Evolutionary conservation across 2,888 invertebrate genomes (phyloP).

Genomic region (Sarcophaga carnaria): DNA sequence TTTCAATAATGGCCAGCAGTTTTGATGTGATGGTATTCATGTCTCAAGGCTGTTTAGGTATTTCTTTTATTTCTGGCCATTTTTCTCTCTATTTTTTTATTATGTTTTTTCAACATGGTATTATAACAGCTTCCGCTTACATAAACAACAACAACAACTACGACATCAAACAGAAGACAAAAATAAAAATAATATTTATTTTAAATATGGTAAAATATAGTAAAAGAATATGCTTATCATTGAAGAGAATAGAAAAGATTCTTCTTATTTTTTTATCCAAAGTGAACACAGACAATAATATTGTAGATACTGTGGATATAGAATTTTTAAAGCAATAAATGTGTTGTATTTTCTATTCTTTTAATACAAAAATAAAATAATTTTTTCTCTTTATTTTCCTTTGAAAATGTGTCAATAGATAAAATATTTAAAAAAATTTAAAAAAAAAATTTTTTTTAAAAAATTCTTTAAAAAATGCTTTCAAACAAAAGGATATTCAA

Average conservation of each 20-base stretch:
- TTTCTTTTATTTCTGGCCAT: not conserved
- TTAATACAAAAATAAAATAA: not conserved
- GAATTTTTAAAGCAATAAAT: too few relatives aligned
- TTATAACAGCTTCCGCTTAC: conserved; percentile 58
- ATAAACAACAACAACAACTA: conserved; percentile 13
- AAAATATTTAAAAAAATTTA: too few relatives aligned
- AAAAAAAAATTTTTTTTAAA: too few relatives aligned
- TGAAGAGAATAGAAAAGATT: too few relatives aligned
- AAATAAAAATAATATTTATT: conserved; percentile 58
- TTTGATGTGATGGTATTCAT: conserved; percentile 48
- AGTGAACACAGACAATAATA: not conserved
- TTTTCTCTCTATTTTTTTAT: not conserved
- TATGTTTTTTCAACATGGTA: conserved; percentile 15
- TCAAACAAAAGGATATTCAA: conserved; percentile 41
- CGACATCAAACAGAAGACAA: not conserved
- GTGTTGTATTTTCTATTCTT: too few relatives aligned
- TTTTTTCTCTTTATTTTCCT: too few relatives aligned
- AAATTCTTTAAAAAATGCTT: conserved; percentile 6
- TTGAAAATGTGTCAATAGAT: too few relatives aligned
- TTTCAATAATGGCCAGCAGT: conserved; percentile 8
- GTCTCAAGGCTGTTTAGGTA: conserved; percentile 55
- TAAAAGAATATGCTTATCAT: conserved; percentile 9
- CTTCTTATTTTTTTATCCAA: not conserved
- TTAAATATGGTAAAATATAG: conserved; percentile 40
- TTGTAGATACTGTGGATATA: too few relatives aligned